phyloP scores from a whole-genome alignment of 2,797 vertebrate genomes.

The Euphonia xanthogaster region DNA sequence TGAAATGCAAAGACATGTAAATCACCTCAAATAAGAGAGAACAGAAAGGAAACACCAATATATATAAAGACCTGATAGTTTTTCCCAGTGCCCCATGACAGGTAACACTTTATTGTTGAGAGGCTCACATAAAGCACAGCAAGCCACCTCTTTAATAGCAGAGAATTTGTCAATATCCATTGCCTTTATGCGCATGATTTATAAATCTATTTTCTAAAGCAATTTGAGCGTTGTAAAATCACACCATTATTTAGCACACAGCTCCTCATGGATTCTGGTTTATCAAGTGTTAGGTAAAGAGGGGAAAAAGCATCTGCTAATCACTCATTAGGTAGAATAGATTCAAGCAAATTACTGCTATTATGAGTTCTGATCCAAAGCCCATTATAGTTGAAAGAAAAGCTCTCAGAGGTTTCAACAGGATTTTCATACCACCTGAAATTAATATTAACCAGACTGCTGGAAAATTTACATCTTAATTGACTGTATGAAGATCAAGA shows the following conservation, averaged over 20 bases:
- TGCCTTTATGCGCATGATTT: conserved; percentile 26
- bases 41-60: neutral
- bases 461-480: neutral
- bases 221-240: conserved; percentile 19
- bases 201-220: conserved; percentile 38
- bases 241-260: conserved; percentile 5
- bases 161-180: conserved; percentile 10
- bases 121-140: conserved; percentile 20
- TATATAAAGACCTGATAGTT: neutral
- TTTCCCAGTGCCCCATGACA: neutral
- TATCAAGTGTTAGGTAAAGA: conserved; percentile 32
- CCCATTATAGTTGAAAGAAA: neutral
- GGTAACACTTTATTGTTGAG: neutral
- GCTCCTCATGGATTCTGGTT: neutral
- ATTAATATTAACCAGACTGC: neutral
- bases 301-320: conserved; percentile 22
- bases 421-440: neutral
- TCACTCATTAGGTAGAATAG: conserved; percentile 44
- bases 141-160: neutral
- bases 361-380: conserved; percentile 24
- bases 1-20: neutral
- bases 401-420: neutral
- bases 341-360: conserved; percentile 10
- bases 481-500: neutral
- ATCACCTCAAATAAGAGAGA: neutral